Base-by-base conservation (phyloP, 1,140 invertebrate genomes). In the Heliconius himera region DNA sequence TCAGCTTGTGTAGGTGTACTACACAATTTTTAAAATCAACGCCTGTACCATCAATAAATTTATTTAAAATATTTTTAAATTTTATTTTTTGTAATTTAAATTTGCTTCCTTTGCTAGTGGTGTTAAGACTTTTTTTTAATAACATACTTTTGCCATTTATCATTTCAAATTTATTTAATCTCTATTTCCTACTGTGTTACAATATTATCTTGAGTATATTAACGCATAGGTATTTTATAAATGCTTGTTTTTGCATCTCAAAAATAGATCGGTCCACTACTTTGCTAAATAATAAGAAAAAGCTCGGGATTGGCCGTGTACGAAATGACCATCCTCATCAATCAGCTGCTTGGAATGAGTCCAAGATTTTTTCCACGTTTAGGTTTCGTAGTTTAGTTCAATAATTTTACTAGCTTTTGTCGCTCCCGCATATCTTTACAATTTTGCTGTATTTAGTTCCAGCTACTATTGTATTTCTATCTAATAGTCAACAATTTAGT, bases 301-400 rank as follows among this genome's bases (percentile, higher is more conserved):
- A 92, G 91, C 88, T 90, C 89, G 88, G 88, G 92, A 94, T 94
- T 94, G 93, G 93, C 91, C 92, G 93, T 92, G 91, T 92, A 93
- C 93, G 89, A 93, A 93, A 93, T 94, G 93, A 92, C 93, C 93
- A 94, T 93, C 93, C 93, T 94, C 93, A 94, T 94, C 93, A 94
- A 94, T 94, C 93, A 94, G 91, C 91, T 93, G 90, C 89, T 94
- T 94, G 93, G 93, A 93, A 81, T 79, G 83, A 80, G 84, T 91
- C 93, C 92, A 94, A 94, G 87, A 93, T 93, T 94, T 94, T 93
- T 94, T 93, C 92, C 92, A 93, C 91, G 92, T 93, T 94, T 93
- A 94, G 91, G 88, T 94, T 94, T 92, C 86, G 87, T 91, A 93
- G 92, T 93, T 94, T 93, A 91, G 91, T 89, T 90, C 87, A 90